These are phyloP conservation scores for Tyrophagus putrescentiae DNA, from an alignment of 1,140 invertebrate genomes.

Conservation along the genomic window DNA sequence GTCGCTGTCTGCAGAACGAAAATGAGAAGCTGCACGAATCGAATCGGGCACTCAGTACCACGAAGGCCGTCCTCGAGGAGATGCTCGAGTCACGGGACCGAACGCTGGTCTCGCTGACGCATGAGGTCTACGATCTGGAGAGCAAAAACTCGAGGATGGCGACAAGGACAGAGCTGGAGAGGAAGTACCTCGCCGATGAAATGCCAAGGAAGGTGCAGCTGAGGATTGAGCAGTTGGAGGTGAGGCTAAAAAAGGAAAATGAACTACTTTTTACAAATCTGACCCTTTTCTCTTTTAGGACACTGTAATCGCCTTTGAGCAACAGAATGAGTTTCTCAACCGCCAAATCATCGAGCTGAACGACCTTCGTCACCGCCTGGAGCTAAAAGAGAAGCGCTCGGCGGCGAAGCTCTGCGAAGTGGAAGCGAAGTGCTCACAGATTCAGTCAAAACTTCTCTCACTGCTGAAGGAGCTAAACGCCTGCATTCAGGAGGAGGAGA, in stretches of 20 bases:
- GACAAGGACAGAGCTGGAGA: neutral
- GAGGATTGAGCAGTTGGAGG: constrained; percentile 12
- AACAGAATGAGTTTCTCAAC: constrained; percentile 40
- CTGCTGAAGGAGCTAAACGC: constrained; percentile 36
- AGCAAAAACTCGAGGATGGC: constrained; percentile 23
- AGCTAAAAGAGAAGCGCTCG: constrained; percentile 32
- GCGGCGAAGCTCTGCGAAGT: constrained; percentile 34
- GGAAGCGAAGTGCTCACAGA: constrained; percentile 39
- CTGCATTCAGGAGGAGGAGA: constrained; percentile 22
- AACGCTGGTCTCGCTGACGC: constrained; percentile 32
- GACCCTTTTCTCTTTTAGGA: constrained; percentile 32
- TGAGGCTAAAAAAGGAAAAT: constrained; percentile 10
- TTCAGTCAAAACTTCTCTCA: constrained; percentile 38
- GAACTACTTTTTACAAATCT: constrained; percentile 11
- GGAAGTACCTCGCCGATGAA: constrained; percentile 6
- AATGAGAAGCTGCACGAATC: constrained; percentile 22
- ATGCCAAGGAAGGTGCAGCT: neutral
- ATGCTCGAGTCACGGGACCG: constrained; percentile 35
- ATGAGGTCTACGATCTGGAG: constrained; percentile 32
- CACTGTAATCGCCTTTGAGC: constrained; percentile 36
- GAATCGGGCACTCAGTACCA: constrained; percentile 28
- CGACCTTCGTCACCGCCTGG: constrained; percentile 33
- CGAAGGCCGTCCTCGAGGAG: constrained; percentile 33
- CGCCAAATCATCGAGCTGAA: constrained; percentile 40
- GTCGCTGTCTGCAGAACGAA: constrained; percentile 4